Conservation (phyloP, 2,888 invertebrate genomes). For the Herminia tarsipennalis region DNA sequence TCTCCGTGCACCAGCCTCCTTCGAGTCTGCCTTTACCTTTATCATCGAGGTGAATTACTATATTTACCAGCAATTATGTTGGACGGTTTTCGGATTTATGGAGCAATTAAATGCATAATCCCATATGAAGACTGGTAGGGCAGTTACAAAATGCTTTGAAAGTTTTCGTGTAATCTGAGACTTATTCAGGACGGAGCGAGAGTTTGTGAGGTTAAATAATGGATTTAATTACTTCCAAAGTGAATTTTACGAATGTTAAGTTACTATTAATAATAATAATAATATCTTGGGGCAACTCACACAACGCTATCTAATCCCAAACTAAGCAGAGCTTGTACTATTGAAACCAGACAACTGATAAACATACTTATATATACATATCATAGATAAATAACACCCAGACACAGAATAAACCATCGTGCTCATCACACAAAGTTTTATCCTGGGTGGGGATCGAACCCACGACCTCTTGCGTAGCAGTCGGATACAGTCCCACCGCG, state of each 20-base stretch:
- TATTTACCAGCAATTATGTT: constrained; percentile 59
- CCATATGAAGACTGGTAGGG: constrained; percentile 48
- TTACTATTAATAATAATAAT: constrained; percentile 7
- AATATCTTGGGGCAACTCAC: no score
- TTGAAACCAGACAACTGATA: no score
- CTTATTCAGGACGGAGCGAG: constrained; percentile 40
- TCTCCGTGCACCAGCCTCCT: constrained; percentile 33
- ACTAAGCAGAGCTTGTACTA: no score
- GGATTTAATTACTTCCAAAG: constrained; percentile 31
- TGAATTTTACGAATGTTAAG: constrained; percentile 17
- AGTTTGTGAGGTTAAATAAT: constrained; percentile 29
- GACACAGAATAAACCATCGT: no score
- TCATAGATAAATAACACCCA: no score
- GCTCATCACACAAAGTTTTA: no score
- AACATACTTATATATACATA: no score
- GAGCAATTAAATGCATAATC: constrained; percentile 55
- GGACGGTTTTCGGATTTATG: constrained; percentile 62
- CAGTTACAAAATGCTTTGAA: constrained; percentile 50
- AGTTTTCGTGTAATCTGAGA: constrained; percentile 44
- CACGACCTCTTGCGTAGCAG: no score
- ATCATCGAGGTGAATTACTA: constrained; percentile 55
- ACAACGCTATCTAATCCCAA: no score
- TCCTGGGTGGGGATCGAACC: no score
- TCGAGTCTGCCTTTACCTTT: constrained; percentile 35
- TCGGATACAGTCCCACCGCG: no score